phyloP scores from a whole-genome alignment of 1,140 invertebrate species.

The Pinna nobilis region DNA sequence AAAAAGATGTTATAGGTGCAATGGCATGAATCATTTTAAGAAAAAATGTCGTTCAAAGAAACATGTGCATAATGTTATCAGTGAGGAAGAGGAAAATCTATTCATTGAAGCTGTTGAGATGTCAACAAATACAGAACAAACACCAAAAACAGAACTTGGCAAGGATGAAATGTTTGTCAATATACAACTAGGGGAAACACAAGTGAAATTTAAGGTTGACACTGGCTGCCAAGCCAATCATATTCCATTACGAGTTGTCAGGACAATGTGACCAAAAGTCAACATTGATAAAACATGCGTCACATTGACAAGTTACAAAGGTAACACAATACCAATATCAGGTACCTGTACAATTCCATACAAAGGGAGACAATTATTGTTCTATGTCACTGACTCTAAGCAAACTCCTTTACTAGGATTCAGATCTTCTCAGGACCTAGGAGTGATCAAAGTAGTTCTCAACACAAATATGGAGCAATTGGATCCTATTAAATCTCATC shows the following conservation, averaged over 20 bases:
- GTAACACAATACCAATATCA: neutral
- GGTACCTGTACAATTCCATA: neutral
- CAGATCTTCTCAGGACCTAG: neutral
- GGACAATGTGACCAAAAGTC: neutral
- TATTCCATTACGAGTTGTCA: neutral
- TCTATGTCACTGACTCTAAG: constrained; percentile 19
- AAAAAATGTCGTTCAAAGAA: constrained; percentile 6
- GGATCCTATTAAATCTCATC: neutral
- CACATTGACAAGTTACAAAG: constrained; percentile 3
- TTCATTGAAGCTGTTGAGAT: constrained; percentile 3
- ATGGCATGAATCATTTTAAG: neutral
- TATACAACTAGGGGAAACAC: neutral
- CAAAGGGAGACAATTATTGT: neutral
- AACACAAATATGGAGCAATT: neutral
- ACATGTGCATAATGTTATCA: neutral
- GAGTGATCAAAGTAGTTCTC: constrained; percentile 8
- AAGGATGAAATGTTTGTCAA: neutral
- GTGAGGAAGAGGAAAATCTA: neutral
- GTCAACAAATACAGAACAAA: no score
- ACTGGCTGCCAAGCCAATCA: constrained; percentile 4
- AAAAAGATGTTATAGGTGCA: neutral
- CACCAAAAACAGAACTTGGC: neutral
- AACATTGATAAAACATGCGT: neutral
- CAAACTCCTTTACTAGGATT: constrained; percentile 24
- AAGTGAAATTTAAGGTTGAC: constrained; percentile 9